Evolutionary conservation across 2,797 vertebrate species (phyloP), one percentile per base, ranked within the genome.

Genomic region (Peromyscus eremicus): DNA sequence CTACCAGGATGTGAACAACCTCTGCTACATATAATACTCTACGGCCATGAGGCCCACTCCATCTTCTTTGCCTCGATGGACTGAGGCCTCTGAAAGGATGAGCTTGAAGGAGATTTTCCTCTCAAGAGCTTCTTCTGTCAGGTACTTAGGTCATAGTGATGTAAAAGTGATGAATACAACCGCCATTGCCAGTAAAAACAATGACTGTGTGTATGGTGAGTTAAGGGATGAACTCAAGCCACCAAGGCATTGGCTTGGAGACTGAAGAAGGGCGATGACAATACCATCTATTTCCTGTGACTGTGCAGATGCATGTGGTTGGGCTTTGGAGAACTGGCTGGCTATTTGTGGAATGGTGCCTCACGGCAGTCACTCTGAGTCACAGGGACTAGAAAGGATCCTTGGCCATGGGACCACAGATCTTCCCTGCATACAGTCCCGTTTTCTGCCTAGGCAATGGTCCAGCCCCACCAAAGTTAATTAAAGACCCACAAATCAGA

Each of bases 401-500:
- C 91, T 29, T 34, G 27, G 70, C 75, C 25, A 4, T 1, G 64
- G 89, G 73, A 1, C 0, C 14, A 0, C 89, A 94, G 73, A 52
- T 68, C 2, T 60, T 86, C 57, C 89, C 95, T 5, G 2, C 52
- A 77, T 6, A 55, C 29, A 66, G 73, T 70, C 62, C 34, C 68
- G 17, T 77, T 25, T 62, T 73, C 23, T 68, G 19, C 86, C 83
- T 66, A 29, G 77, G 79, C 70, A 27, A 27, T 1, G n/a, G 40
- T 75, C 90, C 85, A n/a, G 57, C 13, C 19, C 60, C 21, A 75
- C 62, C 34, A 34, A 66, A 49, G 64, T 40, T 96, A 37, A 93
- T 79, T 64, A 85, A 77, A 96, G 91, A 90, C 10, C 83, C 66
- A n/a, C 9, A 95, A 96, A 94, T 94, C 82, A 87, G 57, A 90